These are phyloP conservation scores for Theristicus caerulescens DNA, from an alignment of 2,113 vertebrate genomes.

Conservation along the genomic window DNA sequence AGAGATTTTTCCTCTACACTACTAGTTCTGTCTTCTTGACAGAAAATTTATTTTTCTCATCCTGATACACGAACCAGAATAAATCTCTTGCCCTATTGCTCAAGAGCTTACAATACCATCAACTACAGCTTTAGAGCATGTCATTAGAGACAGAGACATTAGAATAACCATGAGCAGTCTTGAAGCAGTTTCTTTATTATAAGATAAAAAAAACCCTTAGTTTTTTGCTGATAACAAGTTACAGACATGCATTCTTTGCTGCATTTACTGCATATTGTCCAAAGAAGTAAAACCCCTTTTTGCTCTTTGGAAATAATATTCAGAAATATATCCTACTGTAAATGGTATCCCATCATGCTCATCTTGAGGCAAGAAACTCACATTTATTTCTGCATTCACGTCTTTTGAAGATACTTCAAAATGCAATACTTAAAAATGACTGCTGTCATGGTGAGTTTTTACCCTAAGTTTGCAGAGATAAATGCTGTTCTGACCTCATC, in stretches of 20 bases:
- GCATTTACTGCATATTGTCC: not conserved
- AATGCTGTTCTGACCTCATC: not conserved
- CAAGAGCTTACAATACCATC: not conserved
- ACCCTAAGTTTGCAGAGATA: not conserved
- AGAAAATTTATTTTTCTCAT: constrained; percentile 36
- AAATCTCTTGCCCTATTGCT: not conserved
- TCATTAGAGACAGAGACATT: not conserved
- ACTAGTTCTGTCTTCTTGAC: not conserved
- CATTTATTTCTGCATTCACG: not conserved
- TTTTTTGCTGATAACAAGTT: not conserved
- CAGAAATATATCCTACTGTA: not conserved
- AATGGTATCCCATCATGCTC: not conserved
- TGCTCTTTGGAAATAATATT: not conserved
- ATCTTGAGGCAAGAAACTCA: not conserved
- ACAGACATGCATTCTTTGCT: not conserved
- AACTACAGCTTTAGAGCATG: not conserved
- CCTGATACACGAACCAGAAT: not conserved
- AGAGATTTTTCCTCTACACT: not conserved
- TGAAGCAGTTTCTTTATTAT: not conserved
- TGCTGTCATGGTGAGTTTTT: not conserved
- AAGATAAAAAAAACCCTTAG: not conserved
- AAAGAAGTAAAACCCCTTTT: not conserved
- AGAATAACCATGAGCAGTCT: not conserved
- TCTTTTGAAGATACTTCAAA: not conserved
- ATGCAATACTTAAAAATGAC: not conserved